Percentiles rank a stretch among this genome's conserved stretches.
Evolutionary conservation across 2,888 invertebrate genomes (phyloP).

Genomic region (Ichneumoninae sp.): DNA sequence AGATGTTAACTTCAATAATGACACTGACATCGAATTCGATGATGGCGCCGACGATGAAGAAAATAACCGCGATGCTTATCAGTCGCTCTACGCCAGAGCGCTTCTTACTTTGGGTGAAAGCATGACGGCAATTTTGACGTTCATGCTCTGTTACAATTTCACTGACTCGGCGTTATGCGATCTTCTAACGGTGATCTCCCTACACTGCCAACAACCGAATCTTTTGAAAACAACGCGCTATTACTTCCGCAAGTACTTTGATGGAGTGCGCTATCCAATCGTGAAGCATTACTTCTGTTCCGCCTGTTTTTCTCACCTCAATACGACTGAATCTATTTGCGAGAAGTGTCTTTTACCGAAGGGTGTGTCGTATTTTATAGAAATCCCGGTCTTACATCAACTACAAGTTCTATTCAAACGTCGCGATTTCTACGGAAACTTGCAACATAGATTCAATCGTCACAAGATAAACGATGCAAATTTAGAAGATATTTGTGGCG

Average conservation of each 20-base stretch:
- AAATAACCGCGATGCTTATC: not conserved
- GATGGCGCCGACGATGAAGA: not conserved
- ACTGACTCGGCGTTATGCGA: conserved; percentile 9
- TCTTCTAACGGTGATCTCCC: conserved; percentile 29
- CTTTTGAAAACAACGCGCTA: conserved; percentile 51
- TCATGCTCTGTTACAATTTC: not conserved
- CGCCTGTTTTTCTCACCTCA: conserved; percentile 38
- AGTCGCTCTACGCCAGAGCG: not conserved
- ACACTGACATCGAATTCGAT: not conserved
- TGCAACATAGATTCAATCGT: conserved; percentile 48
- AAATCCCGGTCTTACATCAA: conserved; percentile 61
- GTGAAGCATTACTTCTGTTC: conserved; percentile 58
- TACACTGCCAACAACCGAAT: conserved; percentile 54
- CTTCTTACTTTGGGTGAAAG: not conserved
- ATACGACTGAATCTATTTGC: conserved; percentile 24
- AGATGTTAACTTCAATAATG: no score
- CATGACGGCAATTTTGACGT: not conserved
- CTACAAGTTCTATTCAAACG: conserved; percentile 47
- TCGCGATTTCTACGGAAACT: conserved; percentile 37
- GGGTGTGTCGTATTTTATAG: conserved; percentile 52
- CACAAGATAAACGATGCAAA: conserved; percentile 45
- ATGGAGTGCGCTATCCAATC: conserved; percentile 32
- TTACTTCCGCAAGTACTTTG: conserved; percentile 56
- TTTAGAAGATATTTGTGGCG: conserved; percentile 66
- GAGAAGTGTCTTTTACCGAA: conserved; percentile 24